A percentile compares a stretch with the other conserved stretches of the same genome.
Conservation (phyloP, 1,140 invertebrate genomes). For the Hylyphantes graminicola region DNA sequence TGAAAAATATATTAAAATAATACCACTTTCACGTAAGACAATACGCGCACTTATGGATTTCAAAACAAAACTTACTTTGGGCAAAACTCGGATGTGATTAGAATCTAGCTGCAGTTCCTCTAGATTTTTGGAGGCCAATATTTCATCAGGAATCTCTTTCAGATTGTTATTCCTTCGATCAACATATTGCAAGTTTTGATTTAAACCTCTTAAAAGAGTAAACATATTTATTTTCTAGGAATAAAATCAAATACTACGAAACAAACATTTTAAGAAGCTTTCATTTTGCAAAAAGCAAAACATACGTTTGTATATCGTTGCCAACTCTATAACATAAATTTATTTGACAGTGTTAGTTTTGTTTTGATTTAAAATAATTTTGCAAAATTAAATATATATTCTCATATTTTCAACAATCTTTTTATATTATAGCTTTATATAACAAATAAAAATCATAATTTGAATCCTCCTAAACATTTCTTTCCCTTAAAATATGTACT, state of each 20-base stretch:
- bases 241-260: slow-evolving; percentile 30
- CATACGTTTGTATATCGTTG: slow-evolving; percentile 6
- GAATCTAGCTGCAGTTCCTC: slow-evolving; percentile 97
- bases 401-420: too few species aligned
- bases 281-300: slow-evolving; percentile 11
- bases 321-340: not conserved
- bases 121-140: slow-evolving; percentile 91
- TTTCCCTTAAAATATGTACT: too few species aligned
- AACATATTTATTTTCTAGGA: slow-evolving; percentile 24
- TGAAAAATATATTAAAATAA: not conserved
- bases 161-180: slow-evolving; percentile 98
- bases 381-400: too few species aligned
- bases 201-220: slow-evolving; percentile 41
- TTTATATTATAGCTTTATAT: too few species aligned
- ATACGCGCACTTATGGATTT: too few species aligned
- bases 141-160: slow-evolving; percentile 94
- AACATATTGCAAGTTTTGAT: slow-evolving; percentile 85
- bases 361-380: too few species aligned
- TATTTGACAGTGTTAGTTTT: too few species aligned
- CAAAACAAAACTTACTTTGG: slow-evolving; percentile 78
- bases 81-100: slow-evolving; percentile 96
- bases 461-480: too few species aligned
- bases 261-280: slow-evolving; percentile 4
- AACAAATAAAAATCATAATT: too few species aligned
- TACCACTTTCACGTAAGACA: too few species aligned